Percentiles rank a stretch among this genome's conserved stretches.
These are phyloP conservation scores for Porites evermanni DNA, from an alignment of 92 coral and sea anemone species.

Conservation along the genomic window DNA sequence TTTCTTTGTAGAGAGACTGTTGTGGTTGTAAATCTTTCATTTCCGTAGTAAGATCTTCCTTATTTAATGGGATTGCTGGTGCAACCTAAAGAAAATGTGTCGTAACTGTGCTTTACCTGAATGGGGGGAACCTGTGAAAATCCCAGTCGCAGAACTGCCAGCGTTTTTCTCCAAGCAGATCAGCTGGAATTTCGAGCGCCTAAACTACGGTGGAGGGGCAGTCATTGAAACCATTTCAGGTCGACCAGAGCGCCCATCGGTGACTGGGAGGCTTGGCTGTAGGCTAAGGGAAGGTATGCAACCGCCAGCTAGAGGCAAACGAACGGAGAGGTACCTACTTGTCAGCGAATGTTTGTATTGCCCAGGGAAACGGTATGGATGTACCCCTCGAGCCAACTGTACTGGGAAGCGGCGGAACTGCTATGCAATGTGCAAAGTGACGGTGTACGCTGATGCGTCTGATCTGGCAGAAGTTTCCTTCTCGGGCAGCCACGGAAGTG, in stretches of 20 bases:
- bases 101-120: conserved; percentile 95
- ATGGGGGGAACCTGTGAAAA: conserved; percentile 93
- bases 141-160: conserved; percentile 84
- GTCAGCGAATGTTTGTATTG: conserved; percentile 96
- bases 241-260: conserved; percentile 89
- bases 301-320: conserved; percentile 77
- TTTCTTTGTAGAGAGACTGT: conserved; percentile 15
- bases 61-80: background rate
- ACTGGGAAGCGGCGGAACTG: conserved; percentile 95
- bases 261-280: conserved; percentile 89
- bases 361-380: conserved; percentile 94
- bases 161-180: conserved; percentile 89
- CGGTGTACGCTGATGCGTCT: conserved; percentile 84
- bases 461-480: conserved; percentile 85
- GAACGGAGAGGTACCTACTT: conserved; percentile 89
- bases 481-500: conserved; percentile 92
- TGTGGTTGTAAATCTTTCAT: conserved; percentile 7
- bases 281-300: conserved; percentile 89
- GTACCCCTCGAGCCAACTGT: conserved; percentile 94
- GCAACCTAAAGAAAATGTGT: conserved; percentile 65
- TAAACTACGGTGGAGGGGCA: conserved; percentile 94
- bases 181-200: conserved; percentile 97
- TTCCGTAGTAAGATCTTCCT: background rate
- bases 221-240: conserved; percentile 84
- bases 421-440: conserved; percentile 91